Base-by-base conservation (phyloP, 2,113 vertebrate species). In the Xenopus tropicalis region DNA sequence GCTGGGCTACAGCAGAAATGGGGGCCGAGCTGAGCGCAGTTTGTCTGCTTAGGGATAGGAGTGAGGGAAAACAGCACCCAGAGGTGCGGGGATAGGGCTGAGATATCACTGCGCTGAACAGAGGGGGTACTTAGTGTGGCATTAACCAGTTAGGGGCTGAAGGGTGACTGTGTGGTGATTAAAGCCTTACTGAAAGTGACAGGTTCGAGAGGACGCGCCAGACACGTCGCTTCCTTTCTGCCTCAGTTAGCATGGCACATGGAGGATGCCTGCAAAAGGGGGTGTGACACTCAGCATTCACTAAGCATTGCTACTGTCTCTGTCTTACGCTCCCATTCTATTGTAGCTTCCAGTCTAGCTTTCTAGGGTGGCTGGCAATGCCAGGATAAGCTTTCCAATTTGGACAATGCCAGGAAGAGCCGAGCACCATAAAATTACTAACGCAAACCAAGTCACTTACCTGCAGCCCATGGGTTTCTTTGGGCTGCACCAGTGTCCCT, bases 251-350 rank as follows among this genome's bases (percentile, higher is more conserved):
- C 29, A 54, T 54, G 52, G 8, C 16, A 54, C 16, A 54, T 46
- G 69, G 44, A 21, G 63, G 63, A 22, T 59, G 54, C 17, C 59
- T 44, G 69, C 43, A 61, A 22, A 63, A 58, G 70, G 70, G 70
- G 70, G 70, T 24, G 70, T 71, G 58, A 71, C 70, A 20, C 17
- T 2, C 42, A 54, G 52, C n/a, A n/a, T n/a, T n/a, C n/a, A n/a
- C n/a, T n/a, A n/a, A 54, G 17, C 52, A 37, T n/a, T 23, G 22
- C 59, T 19, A 37, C 61, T 1, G 7, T 25, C 61, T 19, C 17
- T 29, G 1, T 4, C 24, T 19, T 11, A 1, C 6, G 1, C 24
- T 29, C 24, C 61, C 11, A 2, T 14, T 62, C 3, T 16, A 52
- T 14, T 44, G 43, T 4, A 52, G 48, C 52, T 17, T 1, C 9